Evolutionary conservation across 2,888 invertebrate species (phyloP), one percentile per base, ranked within the genome.

Genomic region (Phengaris alcon): DNA sequence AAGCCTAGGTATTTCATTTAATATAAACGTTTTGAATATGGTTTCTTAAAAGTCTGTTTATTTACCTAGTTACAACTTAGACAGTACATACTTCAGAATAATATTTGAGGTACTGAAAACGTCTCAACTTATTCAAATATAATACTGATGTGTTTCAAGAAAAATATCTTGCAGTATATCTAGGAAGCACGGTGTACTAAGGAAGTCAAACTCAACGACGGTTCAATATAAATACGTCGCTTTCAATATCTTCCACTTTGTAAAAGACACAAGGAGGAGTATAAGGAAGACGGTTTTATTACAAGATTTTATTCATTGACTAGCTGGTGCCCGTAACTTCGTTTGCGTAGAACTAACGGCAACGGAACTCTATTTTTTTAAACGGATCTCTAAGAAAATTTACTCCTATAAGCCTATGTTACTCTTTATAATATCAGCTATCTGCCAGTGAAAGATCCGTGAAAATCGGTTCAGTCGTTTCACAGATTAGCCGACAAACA

Each of bases 101-200:
- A 64, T 64, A 64, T 64, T 64, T 64, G 35, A 64, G 35, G 64
- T 12, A 35, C 12, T 59, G 59, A 64, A 64, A 35, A 35, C 12
- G 12, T 64, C 22, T 35, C 12, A 64, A 64, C 64, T 64, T 59
- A 35, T 59, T 59, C 35, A 64, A 64, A 64, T 64, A 64, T 64
- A 10, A 64, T 64, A 64, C 35, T 22, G 35, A 64, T 12, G 35
- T 2, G 52, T 52, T 52, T 52, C 12, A 35, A 44, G 35, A 10
- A 44, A 59, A 44, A 64, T 59, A 59, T 64, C 35, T 12, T 44
- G 12, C 64, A 13, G 64, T 13, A 64, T 44, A 64, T 64, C 35
- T 35, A 12, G 35, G 64, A 64, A 59, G 57, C 15, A 5, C 5
- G 6, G 64, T 35, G 13, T 64, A 64, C 35, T 44, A 35, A 13